Conservation (phyloP, 2,797 vertebrate genomes). For the Sphaeramia orbicularis region DNA sequence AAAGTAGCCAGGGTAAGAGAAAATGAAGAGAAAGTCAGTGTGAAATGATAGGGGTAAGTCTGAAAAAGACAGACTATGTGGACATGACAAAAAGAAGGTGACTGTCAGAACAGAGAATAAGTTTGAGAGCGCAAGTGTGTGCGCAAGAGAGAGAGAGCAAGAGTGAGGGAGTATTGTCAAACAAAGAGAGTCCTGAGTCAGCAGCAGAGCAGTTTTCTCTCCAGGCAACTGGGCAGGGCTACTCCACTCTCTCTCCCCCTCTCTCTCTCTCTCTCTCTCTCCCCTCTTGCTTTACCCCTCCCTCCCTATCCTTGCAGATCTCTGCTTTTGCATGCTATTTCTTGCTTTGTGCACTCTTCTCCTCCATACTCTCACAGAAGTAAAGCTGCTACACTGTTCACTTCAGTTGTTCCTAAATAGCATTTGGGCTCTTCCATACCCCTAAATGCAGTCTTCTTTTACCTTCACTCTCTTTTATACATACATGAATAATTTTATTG, state of each 20-base stretch:
- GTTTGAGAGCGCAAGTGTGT: conserved; percentile 57
- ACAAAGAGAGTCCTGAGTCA: conserved; percentile 92
- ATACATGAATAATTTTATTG: conserved; percentile 42
- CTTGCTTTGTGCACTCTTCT: conserved; percentile 70
- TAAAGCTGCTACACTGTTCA: conserved; percentile 51
- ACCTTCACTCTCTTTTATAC: conserved; percentile 34
- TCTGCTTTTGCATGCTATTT: conserved; percentile 76
- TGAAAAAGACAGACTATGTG: conserved; percentile 56
- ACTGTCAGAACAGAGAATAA: conserved; percentile 58
- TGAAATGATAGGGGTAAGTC: conserved; percentile 51
- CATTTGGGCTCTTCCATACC: conserved; percentile 41
- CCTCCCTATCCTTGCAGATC: conserved; percentile 63
- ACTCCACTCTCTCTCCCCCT: conserved; percentile 57
- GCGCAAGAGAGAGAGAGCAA: conserved; percentile 52
- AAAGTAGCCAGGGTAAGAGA: conserved; percentile 44
- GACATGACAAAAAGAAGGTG: conserved; percentile 62
- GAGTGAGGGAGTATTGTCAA: conserved; percentile 80
- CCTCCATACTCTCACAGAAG: conserved; percentile 49
- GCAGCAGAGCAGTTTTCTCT: conserved; percentile 85
- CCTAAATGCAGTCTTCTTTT: conserved; percentile 38
- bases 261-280: conserved; percentile 38
- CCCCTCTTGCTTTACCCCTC: conserved; percentile 16
- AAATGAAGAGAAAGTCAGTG: conserved; percentile 40
- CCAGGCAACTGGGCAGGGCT: conserved; percentile 86
- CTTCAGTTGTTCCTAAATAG: conserved; percentile 46